Evolutionary conservation across 2,113 vertebrate genomes (phyloP), one percentile per base, ranked within the genome.

Genomic region (Daboia siamensis): DNA sequence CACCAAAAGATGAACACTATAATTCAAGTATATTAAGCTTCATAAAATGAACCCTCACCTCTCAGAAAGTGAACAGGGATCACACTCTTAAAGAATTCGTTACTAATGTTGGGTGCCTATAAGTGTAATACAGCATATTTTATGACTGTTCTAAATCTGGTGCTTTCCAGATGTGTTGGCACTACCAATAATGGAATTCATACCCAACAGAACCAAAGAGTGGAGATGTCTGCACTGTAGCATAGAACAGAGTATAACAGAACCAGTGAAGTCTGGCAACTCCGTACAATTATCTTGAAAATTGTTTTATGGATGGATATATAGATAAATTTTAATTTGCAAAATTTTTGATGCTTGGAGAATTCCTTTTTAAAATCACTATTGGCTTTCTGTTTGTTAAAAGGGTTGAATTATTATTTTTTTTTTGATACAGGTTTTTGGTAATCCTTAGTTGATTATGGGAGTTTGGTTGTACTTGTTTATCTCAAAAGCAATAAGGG

Each of bases 241-340:
- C 12, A 33, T 21, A 85, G 3, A 85, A 46, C 44, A 7, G 17
- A 64, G 23, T 61, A 5, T 3, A 44, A 54, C 15, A 87, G n/a
- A 88, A 56, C 15, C n/a, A 87, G 24, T 20, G 29, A n/a, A 29
- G 3, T 29, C 24, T 64, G 64, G n/a, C 12, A 88, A n/a, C 3
- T 46, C 7, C n/a, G 6, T 21, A 56, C 93, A 91, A 84, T 90
- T 95, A 94, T 90, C 94, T 95, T 90, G 55, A 51, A 94, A 95
- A 92, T 1, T 90, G 92, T 88, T 94, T 92, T 69, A 95, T 90
- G 90, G 89, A 95, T 90, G 90, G 89, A 93, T 20, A 0, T 94
- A 93, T 91, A 86, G 86, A n/a, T 92, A 84, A 26, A 2, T 46
- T 93, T 7, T 39, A 24, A 24, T 86, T 93, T 88, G 12, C 9